Evolutionary conservation across 2,113 vertebrate species (phyloP).

Genomic region (Hippoglossus stenolepis): DNA sequence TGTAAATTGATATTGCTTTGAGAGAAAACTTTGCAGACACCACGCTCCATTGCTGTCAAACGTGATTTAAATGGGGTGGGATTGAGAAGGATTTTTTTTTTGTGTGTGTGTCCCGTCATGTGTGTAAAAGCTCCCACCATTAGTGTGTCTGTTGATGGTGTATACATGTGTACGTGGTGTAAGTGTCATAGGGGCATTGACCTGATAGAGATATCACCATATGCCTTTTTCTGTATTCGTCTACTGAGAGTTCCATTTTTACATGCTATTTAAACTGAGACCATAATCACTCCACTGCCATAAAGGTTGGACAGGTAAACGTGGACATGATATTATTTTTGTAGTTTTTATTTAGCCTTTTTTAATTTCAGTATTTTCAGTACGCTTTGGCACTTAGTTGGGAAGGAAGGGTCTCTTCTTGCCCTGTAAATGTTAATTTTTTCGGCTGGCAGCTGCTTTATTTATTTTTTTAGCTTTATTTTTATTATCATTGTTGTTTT

Average conservation of each 20-base stretch:
- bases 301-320: conserved; percentile 46
- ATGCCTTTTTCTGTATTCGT: conserved; percentile 71
- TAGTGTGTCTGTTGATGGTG: conserved; percentile 61
- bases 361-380: conserved; percentile 64
- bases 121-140: conserved; percentile 48
- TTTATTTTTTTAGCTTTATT: conserved; percentile 50
- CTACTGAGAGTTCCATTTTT: conserved; percentile 58
- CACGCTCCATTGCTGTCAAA: conserved; percentile 41
- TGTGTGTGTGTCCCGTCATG: conserved; percentile 37
- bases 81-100: conserved; percentile 1
- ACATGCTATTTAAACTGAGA: conserved; percentile 59
- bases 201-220: conserved; percentile 56
- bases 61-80: conserved; percentile 28
- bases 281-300: conserved; percentile 65
- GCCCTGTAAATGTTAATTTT: conserved; percentile 49
- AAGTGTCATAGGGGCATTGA: conserved; percentile 56
- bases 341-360: conserved; percentile 52
- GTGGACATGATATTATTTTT: conserved; percentile 32
- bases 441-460: conserved; percentile 57
- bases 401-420: conserved; percentile 32
- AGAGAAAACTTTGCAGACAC: conserved; percentile 37
- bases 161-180: conserved; percentile 59
- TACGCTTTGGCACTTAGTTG: conserved; percentile 56
- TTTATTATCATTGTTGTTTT: conserved; percentile 12
- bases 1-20: conserved; percentile 62